Evolutionary conservation across 2,888 invertebrate genomes (phyloP), one percentile per base, ranked within the genome.

Genomic region (Drosophila phalerata): DNA sequence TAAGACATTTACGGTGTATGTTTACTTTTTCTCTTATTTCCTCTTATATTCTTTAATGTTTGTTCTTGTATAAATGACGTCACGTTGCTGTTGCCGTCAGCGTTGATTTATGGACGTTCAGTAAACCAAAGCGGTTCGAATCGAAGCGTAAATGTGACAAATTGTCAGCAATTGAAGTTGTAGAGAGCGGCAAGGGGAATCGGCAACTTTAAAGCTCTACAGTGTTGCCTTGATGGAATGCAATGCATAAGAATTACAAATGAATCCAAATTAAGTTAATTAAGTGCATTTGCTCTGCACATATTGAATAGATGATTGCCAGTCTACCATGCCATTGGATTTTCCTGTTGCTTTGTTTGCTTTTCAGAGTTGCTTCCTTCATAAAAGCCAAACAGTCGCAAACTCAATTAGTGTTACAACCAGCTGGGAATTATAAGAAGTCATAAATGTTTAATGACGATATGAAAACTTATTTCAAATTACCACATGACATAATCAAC

Each of bases 91-190:
- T 42, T 42, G 67, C 69, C 71, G 53, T 42, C 28, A 19, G 30
- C 40, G 3, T 69, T 86, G 85, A 88, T 84, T 88, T 81, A 81
- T 88, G 65, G 57, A n/a, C 19, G 47, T 38, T 42, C 58, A 79
- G 70, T 70, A 49, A 64, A 69, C 57, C 68, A 51, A 69, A 62
- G 45, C 60, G 55, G 49, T 45, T 45, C 17, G 32, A 56, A 73
- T 56, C 45, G 19, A n/a, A 63, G 51, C 73, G 52, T 34, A 66
- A 58, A 61, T 67, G 49, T 37, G 25, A 68, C 63, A 75, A 75
- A 74, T 73, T 67, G 73, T 53, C 57, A 38, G 28, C 45, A 34
- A 5, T 30, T 43, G 25, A 43, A 52, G 6, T 30, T 34, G 17
- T 8, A 9, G 30, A 3, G 19, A 42, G 9, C 34, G 11, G 13